phyloP scores from a whole-genome alignment of 2,888 invertebrate species.

The Campoletis raptor region DNA sequence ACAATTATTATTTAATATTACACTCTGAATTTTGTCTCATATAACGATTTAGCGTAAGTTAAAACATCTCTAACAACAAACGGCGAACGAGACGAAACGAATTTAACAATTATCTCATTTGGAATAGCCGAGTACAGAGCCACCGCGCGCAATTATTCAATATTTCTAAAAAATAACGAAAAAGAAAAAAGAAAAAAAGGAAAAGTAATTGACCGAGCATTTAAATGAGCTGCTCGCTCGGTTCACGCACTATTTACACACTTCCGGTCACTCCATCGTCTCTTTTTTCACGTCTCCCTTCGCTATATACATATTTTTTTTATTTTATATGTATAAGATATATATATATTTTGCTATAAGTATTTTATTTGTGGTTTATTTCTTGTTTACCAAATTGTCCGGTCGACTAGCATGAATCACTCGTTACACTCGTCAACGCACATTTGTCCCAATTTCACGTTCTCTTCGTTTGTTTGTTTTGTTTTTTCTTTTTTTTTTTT shows the following conservation, averaged over 20 bases:
- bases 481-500: neutral
- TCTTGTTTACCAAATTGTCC: slow-evolving; percentile 61
- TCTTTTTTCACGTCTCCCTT: slow-evolving; percentile 21
- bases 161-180: slow-evolving; percentile 13
- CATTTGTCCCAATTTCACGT: slow-evolving; percentile 18
- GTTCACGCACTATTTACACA: slow-evolving; percentile 59
- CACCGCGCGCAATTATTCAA: slow-evolving; percentile 22
- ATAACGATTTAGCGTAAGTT: slow-evolving; percentile 44
- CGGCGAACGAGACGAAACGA: slow-evolving; percentile 47
- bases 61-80: slow-evolving; percentile 52
- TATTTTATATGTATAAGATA: slow-evolving; percentile 8
- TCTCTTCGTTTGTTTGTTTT: neutral
- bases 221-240: slow-evolving; percentile 45
- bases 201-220: slow-evolving; percentile 39
- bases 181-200: neutral
- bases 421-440: slow-evolving; percentile 61
- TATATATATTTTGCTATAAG: slow-evolving; percentile 32
- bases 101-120: slow-evolving; percentile 59
- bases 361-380: slow-evolving; percentile 43
- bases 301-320: slow-evolving; percentile 50
- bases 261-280: slow-evolving; percentile 15
- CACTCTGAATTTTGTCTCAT: neutral
- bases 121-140: slow-evolving; percentile 49
- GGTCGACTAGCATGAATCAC: slow-evolving; percentile 73
- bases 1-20: neutral